These are phyloP conservation scores for Phoenicopterus ruber DNA, from an alignment of 2,113 vertebrate species.

Conservation along the genomic window DNA sequence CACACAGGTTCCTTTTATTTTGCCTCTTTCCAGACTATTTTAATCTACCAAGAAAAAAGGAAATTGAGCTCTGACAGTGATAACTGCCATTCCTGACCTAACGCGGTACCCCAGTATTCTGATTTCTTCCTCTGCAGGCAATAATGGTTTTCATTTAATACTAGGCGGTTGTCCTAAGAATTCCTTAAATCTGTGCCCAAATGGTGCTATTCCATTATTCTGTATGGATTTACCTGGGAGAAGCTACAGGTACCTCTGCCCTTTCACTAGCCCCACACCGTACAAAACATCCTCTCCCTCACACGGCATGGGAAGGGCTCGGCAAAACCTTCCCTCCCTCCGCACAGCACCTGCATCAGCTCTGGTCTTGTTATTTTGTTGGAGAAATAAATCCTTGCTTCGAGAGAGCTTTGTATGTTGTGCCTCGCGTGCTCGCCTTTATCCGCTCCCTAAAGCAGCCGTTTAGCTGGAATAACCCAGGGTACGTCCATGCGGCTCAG, in stretches of 20 bases:
- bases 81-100: neutral
- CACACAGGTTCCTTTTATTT: neutral
- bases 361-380: neutral
- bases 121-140: neutral
- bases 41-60: neutral
- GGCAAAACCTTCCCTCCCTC: neutral
- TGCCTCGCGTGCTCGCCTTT: fast-evolving
- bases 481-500: neutral
- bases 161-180: neutral
- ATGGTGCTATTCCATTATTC: neutral
- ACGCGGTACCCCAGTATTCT: fast-evolving
- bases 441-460: neutral
- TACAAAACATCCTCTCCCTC: neutral
- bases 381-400: neutral
- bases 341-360: fast-evolving
- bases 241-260: neutral
- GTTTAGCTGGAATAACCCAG: neutral
- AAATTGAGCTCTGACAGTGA: neutral
- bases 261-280: neutral
- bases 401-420: fast-evolving
- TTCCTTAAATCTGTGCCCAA: neutral
- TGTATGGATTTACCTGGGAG: neutral
- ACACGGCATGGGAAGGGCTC: neutral
- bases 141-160: neutral
- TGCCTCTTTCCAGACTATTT: neutral